Evolutionary conservation across 2,888 invertebrate genomes (phyloP).

Genomic region (Ormyrus pomaceus): DNA sequence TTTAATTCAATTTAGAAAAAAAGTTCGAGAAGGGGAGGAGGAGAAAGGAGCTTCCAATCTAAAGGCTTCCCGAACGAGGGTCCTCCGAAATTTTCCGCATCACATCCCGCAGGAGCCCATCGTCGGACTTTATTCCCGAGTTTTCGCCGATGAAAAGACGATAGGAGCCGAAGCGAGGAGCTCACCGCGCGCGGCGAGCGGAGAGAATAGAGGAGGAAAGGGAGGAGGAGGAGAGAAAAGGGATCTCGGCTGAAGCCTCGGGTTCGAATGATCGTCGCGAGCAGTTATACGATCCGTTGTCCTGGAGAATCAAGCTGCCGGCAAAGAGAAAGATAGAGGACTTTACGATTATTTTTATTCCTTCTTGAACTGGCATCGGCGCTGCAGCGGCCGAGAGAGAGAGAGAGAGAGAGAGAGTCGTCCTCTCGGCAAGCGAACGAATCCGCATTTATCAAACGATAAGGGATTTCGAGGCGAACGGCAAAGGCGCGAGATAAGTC

Average conservation of each 20-base stretch:
- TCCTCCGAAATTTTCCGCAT: conserved; percentile 56
- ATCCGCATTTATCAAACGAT: conserved; percentile 64
- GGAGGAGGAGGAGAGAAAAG: conserved; percentile 6
- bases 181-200: not conserved
- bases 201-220: not conserved
- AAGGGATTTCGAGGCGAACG: conserved; percentile 63
- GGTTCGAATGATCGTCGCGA: conserved; percentile 44
- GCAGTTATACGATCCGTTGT: conserved; percentile 45
- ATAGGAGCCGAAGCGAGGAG: conserved; percentile 4
- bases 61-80: conserved; percentile 53
- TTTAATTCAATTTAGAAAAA: conserved; percentile 42
- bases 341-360: conserved; percentile 67
- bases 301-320: conserved; percentile 6
- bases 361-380: conserved; percentile 60
- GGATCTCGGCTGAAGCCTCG: conserved; percentile 31
- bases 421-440: conserved; percentile 30
- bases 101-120: conserved; percentile 52
- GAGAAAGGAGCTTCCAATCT: conserved; percentile 51
- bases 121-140: conserved; percentile 53
- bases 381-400: not conserved
- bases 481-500: conserved; percentile 60
- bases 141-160: conserved; percentile 52
- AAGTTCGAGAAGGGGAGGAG: conserved; percentile 12
- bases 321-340: conserved; percentile 47
- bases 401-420: not conserved